Evolutionary conservation across 2,888 invertebrate genomes (phyloP), one percentile per base, ranked within the genome.

Genomic region (Ennomos fuscantarius): DNA sequence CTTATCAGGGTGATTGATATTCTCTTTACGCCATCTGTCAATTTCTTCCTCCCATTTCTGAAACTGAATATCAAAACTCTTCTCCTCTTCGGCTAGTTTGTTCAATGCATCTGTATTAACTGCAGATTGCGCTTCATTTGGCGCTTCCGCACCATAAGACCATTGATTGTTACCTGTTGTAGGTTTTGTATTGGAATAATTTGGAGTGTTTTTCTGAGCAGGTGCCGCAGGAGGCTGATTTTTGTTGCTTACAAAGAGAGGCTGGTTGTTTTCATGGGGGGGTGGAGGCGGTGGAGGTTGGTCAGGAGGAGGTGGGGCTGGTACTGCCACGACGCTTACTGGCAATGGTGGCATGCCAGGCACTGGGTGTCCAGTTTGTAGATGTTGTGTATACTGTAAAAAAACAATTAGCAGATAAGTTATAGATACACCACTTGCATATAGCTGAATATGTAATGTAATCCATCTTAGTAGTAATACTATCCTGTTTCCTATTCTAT

Each of bases 11-110:
- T 98, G 98, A 83, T 97, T 96, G 35, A 95, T 95, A 89, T 98
- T 98, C 76, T 97, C 96, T 63, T 95, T 94, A 79, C 96, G 97
- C 98, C 98, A 98, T 72, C 96, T 96, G 73, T 96, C 95, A 82
- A 98, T 98, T 81, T 98, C 97, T 68, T 96, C 94, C 85, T 98
- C 97, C 98, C 98, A 98, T 76, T 97, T 95, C 73, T 95, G 94
- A 81, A 98, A 98, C 82, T 98, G 97, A 62, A 95, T 95, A 78
- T 97, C 97, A 87, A 98, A 98, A 58, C 95, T 95, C 81, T 95
- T 95, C 84, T 98, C 97, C 72, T 97, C 96, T 66, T 92, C 92
- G n/a, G 87, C 86, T 24, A 91, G 75, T 68, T 88, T 89, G 55
- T 83, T 84, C 15, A 91, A 66, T 35, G 88, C 92, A 24, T 91